These are phyloP conservation scores for Troides aeacus DNA, from an alignment of 2,888 invertebrate genomes.

Conservation along the genomic window DNA sequence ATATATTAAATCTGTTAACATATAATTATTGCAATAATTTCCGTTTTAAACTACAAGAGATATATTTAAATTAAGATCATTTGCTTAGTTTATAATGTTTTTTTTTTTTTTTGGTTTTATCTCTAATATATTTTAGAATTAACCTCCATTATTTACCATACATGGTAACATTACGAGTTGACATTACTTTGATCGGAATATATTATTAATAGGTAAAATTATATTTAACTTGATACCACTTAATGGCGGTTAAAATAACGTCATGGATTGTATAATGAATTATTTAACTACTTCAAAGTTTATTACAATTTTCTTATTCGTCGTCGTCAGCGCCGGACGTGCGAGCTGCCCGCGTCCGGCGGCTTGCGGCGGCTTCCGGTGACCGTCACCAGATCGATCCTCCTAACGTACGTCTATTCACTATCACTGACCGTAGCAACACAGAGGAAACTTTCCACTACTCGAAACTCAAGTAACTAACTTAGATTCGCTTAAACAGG, in stretches of 20 bases:
- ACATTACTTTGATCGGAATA: not conserved
- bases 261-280: slow-evolving; percentile 36
- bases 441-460: slow-evolving; percentile 32
- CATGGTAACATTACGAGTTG: slow-evolving; percentile 20
- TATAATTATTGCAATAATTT: slow-evolving; percentile 10
- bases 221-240: slow-evolving; percentile 6
- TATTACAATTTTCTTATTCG: too few relatives aligned
- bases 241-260: slow-evolving; percentile 34
- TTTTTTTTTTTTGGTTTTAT: slow-evolving; percentile 24
- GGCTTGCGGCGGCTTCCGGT: too few relatives aligned
- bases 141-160: slow-evolving; percentile 16
- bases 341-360: too few relatives aligned
- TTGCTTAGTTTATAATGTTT: slow-evolving; percentile 24
- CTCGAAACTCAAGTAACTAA: slow-evolving; percentile 28
- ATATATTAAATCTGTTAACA: slow-evolving; percentile 17
- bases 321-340: too few relatives aligned
- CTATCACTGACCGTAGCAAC: slow-evolving; percentile 40
- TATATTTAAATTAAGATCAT: slow-evolving; percentile 12
- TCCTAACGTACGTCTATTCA: slow-evolving; percentile 5
- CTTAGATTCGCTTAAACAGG: slow-evolving; percentile 12
- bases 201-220: not conserved
- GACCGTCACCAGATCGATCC: too few relatives aligned
- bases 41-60: not conserved
- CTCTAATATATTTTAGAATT: slow-evolving; percentile 9
- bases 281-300: too few relatives aligned